Evolutionary conservation across 30 jellyfish, hydroid and myxozoan species (phyloP).

Genomic region (Hydra vulgaris): DNA sequence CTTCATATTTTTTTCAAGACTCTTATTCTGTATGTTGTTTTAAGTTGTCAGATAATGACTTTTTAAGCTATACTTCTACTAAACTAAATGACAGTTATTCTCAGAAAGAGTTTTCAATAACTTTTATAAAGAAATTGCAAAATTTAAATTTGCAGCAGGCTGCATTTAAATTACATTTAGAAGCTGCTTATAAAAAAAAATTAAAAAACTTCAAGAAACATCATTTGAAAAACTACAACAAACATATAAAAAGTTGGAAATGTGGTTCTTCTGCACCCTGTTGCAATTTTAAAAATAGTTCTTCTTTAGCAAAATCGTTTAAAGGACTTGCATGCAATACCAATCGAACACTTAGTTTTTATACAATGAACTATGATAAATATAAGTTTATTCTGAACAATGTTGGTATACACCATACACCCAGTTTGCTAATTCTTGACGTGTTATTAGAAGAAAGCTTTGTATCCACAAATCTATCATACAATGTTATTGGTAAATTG

Average conservation of each 20-base stretch:
- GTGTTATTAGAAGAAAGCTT: conserved; percentile 9
- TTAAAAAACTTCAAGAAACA: too few relatives aligned
- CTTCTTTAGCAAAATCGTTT: neutral
- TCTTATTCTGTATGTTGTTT: conserved; percentile 12
- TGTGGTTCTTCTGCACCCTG: conserved; percentile 38
- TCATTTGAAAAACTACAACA: too few relatives aligned
- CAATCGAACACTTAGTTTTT: conserved; percentile 55
- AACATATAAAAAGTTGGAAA: too few relatives aligned
- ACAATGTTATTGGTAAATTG: neutral
- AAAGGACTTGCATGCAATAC: conserved; percentile 72
- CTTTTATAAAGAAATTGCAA: too few relatives aligned
- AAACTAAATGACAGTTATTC: neutral
- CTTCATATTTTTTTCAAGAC: neutral
- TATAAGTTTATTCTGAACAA: conserved; percentile 31
- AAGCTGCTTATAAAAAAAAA: neutral
- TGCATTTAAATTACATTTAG: neutral
- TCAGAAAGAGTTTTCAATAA: too few relatives aligned
- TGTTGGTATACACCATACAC: conserved; percentile 20
- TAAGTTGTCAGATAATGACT: neutral
- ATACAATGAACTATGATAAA: conserved; percentile 34
- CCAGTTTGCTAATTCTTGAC: conserved; percentile 9
- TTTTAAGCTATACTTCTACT: too few relatives aligned
- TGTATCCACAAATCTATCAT: neutral
- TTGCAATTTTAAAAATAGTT: neutral
- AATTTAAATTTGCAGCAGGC: neutral